Percentiles rank a stretch among this genome's conserved stretches.
phyloP scores from a whole-genome alignment of 1,140 invertebrate species.

The Pararge aegeria region DNA sequence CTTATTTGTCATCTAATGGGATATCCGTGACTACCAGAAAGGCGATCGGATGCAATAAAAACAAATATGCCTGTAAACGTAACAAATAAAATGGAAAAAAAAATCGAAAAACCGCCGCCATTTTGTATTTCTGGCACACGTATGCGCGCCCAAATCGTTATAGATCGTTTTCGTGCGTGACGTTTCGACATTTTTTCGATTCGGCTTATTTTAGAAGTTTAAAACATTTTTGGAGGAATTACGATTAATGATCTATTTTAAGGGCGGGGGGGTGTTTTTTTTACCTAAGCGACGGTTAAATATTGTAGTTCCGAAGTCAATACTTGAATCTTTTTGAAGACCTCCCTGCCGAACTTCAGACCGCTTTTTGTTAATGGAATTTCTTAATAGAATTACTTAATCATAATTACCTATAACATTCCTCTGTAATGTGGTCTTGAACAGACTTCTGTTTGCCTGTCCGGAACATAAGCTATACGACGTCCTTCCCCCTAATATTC shows the following conservation, averaged over 20 bases:
- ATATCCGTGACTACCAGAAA: slow-evolving; percentile 59
- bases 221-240: slow-evolving; percentile 2
- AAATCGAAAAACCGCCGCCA: slow-evolving; percentile 46
- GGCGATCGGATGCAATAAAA: slow-evolving; percentile 59
- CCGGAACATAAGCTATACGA: too few species aligned
- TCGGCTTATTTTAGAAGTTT: background rate
- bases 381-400: too few species aligned
- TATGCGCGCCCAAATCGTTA: slow-evolving; percentile 53
- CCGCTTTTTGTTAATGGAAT: too few species aligned
- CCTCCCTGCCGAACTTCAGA: too few species aligned
- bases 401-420: too few species aligned
- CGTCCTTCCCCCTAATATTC: too few species aligned
- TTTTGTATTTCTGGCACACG: slow-evolving; percentile 35
- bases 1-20: slow-evolving; percentile 46
- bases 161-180: slow-evolving; percentile 70
- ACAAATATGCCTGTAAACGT: slow-evolving; percentile 54
- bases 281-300: background rate
- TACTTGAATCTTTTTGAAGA: too few species aligned
- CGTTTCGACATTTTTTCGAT: slow-evolving; percentile 21
- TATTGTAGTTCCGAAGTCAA: too few species aligned
- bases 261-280: background rate
- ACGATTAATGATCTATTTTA: slow-evolving; percentile 10
- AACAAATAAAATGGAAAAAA: slow-evolving; percentile 59
- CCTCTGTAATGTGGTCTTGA: too few species aligned
- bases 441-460: too few species aligned